Evolutionary conservation across 2,888 invertebrate species (phyloP).

Genomic region (Amphimallon solstitiale): DNA sequence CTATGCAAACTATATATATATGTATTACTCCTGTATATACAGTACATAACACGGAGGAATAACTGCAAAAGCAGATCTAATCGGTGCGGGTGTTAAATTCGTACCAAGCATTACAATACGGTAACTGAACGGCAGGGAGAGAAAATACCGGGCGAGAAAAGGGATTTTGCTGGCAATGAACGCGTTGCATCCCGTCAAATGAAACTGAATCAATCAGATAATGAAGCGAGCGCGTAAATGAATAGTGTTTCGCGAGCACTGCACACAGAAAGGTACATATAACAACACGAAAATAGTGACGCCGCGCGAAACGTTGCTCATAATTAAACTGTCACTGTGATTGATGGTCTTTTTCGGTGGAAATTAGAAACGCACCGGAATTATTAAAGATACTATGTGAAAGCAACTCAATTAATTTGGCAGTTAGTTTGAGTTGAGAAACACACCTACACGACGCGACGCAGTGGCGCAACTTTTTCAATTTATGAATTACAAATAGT

Average conservation of each 20-base stretch:
- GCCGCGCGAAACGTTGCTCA: neutral
- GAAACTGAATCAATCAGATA: constrained; percentile 51
- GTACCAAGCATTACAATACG: neutral
- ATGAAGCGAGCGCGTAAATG: constrained; percentile 44
- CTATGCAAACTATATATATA: constrained; percentile 18
- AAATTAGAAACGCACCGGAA: constrained; percentile 19
- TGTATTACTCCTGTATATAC: constrained; percentile 13
- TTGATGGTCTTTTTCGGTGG: constrained; percentile 22
- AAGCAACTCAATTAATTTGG: neutral
- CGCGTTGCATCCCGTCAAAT: constrained; percentile 29
- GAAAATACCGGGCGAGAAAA: neutral
- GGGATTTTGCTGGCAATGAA: neutral
- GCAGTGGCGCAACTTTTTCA: no score
- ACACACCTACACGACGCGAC: neutral
- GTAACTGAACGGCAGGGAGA: neutral
- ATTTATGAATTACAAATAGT: no score
- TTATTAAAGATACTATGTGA: constrained; percentile 16
- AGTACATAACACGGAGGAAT: neutral
- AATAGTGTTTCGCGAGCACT: constrained; percentile 41
- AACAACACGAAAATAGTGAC: constrained; percentile 11
- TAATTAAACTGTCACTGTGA: constrained; percentile 37
- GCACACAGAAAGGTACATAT: constrained; percentile 23
- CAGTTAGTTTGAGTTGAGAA: constrained; percentile 4
- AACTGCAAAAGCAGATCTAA: constrained; percentile 14
- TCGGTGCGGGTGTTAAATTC: neutral